Conservation (phyloP, 2,888 invertebrate species). For the Euplagia quadripunctaria region DNA sequence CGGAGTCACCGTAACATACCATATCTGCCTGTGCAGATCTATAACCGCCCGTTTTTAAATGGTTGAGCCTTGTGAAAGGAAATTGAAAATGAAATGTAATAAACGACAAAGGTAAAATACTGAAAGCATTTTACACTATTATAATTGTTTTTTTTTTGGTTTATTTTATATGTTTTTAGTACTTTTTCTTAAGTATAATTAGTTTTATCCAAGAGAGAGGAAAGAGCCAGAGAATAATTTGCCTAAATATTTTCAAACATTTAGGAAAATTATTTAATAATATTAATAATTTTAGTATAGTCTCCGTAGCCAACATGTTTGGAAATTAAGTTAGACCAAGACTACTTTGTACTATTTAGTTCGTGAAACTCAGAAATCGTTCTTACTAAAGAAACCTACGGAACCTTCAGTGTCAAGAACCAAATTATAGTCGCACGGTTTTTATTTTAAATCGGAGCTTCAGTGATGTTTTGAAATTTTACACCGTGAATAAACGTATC, state of each 20-base stretch:
- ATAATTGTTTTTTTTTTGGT: background rate
- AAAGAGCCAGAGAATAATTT: no score
- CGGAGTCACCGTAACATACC: no score
- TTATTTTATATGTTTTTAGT: no score
- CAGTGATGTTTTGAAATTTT: constrained; percentile 72
- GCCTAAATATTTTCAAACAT: no score
- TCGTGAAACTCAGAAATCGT: no score
- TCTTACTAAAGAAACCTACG: background rate
- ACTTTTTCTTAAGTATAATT: background rate
- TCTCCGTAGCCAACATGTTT: background rate
- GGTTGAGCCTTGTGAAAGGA: no score
- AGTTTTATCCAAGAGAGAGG: background rate
- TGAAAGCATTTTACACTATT: no score
- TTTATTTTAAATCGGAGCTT: constrained; percentile 59
- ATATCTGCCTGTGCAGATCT: no score
- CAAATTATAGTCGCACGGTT: background rate
- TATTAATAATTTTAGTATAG: background rate
- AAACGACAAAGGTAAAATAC: no score
- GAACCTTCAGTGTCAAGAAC: background rate
- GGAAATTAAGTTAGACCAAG: background rate
- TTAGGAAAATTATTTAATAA: background rate
- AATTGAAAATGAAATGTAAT: no score
- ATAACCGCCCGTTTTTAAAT: no score
- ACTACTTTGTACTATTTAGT: background rate
- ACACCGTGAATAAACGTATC: constrained; percentile 71